Evolutionary conservation across 2,888 invertebrate species (phyloP).

Genomic region (Drymonia ruficornis): DNA sequence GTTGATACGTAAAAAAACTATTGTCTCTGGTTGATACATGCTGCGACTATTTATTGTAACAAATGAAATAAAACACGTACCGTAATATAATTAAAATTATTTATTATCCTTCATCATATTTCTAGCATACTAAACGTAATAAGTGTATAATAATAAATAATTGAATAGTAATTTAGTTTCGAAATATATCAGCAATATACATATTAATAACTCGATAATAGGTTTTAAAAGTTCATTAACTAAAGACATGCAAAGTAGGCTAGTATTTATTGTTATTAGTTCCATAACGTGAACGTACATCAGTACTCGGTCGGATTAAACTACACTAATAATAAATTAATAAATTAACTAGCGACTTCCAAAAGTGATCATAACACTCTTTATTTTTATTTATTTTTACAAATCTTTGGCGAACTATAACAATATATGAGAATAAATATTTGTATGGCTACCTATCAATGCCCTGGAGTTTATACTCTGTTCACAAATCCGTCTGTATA

Average conservation of each 20-base stretch:
- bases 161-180: conserved; percentile 84
- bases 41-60: no score
- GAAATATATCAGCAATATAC: conserved; percentile 82
- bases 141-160: conserved; percentile 85
- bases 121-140: conserved; percentile 86
- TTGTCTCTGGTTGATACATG: no score
- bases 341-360: conserved; percentile 71
- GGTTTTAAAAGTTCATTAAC: conserved; percentile 65
- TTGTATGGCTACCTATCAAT: conserved; percentile 49
- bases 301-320: conserved; percentile 40
- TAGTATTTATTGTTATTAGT: conserved; percentile 78
- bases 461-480: conserved; percentile 33
- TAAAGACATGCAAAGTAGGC: conserved; percentile 81
- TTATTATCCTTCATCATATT: conserved; percentile 86
- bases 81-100: conserved; percentile 85
- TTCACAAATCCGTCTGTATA: conserved; percentile 32
- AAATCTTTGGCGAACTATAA: conserved; percentile 81
- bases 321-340: conserved; percentile 37
- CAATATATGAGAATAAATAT: conserved; percentile 73
- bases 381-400: conserved; percentile 68
- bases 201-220: conserved; percentile 78
- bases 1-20: no score
- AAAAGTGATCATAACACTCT: conserved; percentile 71
- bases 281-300: conserved; percentile 62
- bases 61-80: conserved; percentile 14